These are phyloP conservation scores for Bombus waltoni DNA, from an alignment of 1,140 invertebrate species.

Conservation along the genomic window DNA sequence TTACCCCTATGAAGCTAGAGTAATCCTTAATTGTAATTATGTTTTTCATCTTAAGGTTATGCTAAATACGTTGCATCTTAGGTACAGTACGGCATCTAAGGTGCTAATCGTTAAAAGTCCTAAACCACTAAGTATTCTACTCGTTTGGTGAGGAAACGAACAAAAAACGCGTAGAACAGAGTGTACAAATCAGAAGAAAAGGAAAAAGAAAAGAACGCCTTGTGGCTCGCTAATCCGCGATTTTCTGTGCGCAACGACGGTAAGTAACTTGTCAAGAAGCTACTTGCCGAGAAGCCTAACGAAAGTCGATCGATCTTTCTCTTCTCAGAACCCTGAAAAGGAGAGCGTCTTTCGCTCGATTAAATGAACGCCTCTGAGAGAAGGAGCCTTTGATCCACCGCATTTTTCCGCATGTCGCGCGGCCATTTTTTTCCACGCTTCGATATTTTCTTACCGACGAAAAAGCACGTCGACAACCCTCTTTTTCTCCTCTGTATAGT, in stretches of 20 bases:
- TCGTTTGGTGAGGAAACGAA: slow-evolving; percentile 27
- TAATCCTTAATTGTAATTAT: slow-evolving; percentile 64
- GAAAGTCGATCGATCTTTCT: slow-evolving; percentile 51
- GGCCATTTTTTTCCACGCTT: background rate
- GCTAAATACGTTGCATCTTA: slow-evolving; percentile 68
- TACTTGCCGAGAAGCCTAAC: slow-evolving; percentile 36
- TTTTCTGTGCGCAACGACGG: slow-evolving; percentile 19
- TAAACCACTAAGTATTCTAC: slow-evolving; percentile 53
- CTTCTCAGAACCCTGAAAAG: slow-evolving; percentile 56
- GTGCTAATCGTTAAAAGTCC: slow-evolving; percentile 64
- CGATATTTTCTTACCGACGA: slow-evolving; percentile 13
- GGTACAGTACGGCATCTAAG: slow-evolving; percentile 67
- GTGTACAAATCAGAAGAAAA: background rate
- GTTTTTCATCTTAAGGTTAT: slow-evolving; percentile 59
- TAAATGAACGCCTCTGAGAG: slow-evolving; percentile 43
- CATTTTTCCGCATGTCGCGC: slow-evolving; percentile 11
- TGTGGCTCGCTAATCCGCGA: slow-evolving; percentile 8
- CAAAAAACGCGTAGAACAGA: slow-evolving; percentile 12
- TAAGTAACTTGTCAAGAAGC: slow-evolving; percentile 10
- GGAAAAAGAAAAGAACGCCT: slow-evolving; percentile 13
- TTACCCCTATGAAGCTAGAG: slow-evolving; percentile 66
- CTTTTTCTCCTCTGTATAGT: too few species aligned
- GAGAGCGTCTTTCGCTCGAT: slow-evolving; percentile 46
- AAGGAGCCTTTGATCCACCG: slow-evolving; percentile 44
- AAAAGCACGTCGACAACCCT: slow-evolving; percentile 7